Percentiles rank a stretch among this genome's conserved stretches.
Evolutionary conservation across 2,888 invertebrate species (phyloP).

Genomic region (Poecilus cupreus): DNA sequence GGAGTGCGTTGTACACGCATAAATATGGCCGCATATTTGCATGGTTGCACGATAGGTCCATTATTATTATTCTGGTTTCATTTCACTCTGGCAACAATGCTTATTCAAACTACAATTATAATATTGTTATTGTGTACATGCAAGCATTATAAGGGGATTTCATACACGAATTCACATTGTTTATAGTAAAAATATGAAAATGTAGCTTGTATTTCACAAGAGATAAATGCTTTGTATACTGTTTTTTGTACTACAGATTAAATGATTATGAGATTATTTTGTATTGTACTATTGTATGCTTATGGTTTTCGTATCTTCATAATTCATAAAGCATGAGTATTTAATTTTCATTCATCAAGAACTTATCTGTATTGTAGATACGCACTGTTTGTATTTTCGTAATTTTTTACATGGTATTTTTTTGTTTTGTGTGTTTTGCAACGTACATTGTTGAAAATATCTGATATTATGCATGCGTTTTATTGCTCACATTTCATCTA

Average conservation of each 20-base stretch:
- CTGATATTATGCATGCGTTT: too few species aligned
- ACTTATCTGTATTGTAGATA: not conserved
- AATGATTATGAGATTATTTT: not conserved
- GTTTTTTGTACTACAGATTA: not conserved
- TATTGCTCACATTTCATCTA: too few species aligned
- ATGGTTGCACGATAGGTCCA: not conserved
- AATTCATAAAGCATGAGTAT: not conserved
- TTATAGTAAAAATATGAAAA: slow-evolving; percentile 3
- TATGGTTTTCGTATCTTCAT: not conserved
- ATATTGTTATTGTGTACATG: slow-evolving; percentile 6
- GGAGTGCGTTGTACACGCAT: not conserved
- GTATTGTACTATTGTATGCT: not conserved
- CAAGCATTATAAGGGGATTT: slow-evolving; percentile 3
- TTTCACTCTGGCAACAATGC: slow-evolving; percentile 44
- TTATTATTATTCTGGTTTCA: slow-evolving; percentile 17
- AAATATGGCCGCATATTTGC: slow-evolving; percentile 12
- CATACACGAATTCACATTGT: slow-evolving; percentile 35
- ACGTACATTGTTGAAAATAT: too few species aligned
- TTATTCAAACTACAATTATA: slow-evolving; percentile 43
- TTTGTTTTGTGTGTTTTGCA: too few species aligned
- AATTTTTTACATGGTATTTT: too few species aligned
- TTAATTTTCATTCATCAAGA: not conserved
- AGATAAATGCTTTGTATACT: not conserved
- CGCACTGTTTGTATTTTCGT: too few species aligned
- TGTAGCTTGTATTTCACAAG: not conserved